Conservation (phyloP, 1,140 invertebrate genomes). For the Pomacea maculata region DNA sequence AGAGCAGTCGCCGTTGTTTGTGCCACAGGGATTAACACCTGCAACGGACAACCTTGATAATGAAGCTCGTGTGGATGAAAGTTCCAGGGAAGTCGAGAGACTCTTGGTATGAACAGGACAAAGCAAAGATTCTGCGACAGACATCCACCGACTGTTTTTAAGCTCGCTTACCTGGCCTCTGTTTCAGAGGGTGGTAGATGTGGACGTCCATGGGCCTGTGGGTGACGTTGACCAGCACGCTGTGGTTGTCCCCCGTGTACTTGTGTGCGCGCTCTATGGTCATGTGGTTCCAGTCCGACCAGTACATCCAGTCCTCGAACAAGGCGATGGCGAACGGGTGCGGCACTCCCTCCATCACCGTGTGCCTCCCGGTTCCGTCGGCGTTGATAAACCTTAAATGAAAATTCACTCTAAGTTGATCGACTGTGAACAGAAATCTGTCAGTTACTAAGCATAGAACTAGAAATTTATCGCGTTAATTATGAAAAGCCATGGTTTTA, state of each 20-base stretch:
- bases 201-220: constrained; percentile 92
- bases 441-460: no score
- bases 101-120: no score
- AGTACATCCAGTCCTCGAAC: constrained; percentile 93
- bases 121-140: no score
- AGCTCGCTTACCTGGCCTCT: constrained; percentile 64
- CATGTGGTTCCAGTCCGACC: constrained; percentile 93
- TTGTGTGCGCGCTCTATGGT: constrained; percentile 97
- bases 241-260: constrained; percentile 93
- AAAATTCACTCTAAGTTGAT: background rate
- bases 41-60: constrained; percentile 21
- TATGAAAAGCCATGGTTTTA: no score
- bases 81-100: no score
- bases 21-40: constrained; percentile 87
- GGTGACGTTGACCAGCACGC: constrained; percentile 92
- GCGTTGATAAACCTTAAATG: constrained; percentile 73
- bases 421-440: no score
- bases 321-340: constrained; percentile 90
- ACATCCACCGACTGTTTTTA: no score
- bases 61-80: background rate
- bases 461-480: no score
- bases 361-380: constrained; percentile 79
- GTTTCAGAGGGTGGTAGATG: constrained; percentile 83
- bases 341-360: constrained; percentile 79
- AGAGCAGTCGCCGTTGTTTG: constrained; percentile 95